These are phyloP conservation scores for Lymantria monacha DNA, from an alignment of 2,888 invertebrate genomes.

Conservation along the genomic window DNA sequence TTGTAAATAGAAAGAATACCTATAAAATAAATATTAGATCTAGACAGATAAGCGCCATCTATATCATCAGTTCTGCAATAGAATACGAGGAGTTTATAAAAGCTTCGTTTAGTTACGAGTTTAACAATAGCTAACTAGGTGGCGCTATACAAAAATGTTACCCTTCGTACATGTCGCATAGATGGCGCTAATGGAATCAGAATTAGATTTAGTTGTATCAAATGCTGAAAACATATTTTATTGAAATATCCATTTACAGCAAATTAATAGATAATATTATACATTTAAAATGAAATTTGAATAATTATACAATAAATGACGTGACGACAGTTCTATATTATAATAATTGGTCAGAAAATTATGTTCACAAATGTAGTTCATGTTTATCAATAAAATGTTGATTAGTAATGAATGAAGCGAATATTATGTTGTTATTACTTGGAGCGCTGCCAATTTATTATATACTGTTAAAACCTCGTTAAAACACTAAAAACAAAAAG, in stretches of 20 bases:
- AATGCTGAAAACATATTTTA: neutral
- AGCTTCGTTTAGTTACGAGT: neutral
- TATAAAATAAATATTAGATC: too few species aligned
- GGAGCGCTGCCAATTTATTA: slow-evolving; percentile 35
- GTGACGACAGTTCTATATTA: slow-evolving; percentile 3
- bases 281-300: too few species aligned
- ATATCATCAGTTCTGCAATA: too few species aligned
- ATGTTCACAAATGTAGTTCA: slow-evolving; percentile 14
- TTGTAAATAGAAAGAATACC: too few species aligned
- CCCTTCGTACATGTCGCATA: slow-evolving; percentile 2
- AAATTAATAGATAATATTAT: too few species aligned
- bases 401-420: slow-evolving; percentile 35
- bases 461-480: slow-evolving; percentile 17
- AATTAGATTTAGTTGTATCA: neutral
- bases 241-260: too few species aligned
- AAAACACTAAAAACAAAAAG: slow-evolving; percentile 5
- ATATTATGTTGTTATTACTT: slow-evolving; percentile 26
- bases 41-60: too few species aligned
- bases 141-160: neutral
- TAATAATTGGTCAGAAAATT: slow-evolving; percentile 13
- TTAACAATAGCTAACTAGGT: neutral
- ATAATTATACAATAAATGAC: slow-evolving; percentile 3
- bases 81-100: neutral
- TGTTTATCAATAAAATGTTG: slow-evolving; percentile 32
- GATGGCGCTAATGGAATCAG: slow-evolving; percentile 19